These are phyloP conservation scores for Tor tambroides DNA, from an alignment of 2,113 vertebrate species.

Conservation along the genomic window DNA sequence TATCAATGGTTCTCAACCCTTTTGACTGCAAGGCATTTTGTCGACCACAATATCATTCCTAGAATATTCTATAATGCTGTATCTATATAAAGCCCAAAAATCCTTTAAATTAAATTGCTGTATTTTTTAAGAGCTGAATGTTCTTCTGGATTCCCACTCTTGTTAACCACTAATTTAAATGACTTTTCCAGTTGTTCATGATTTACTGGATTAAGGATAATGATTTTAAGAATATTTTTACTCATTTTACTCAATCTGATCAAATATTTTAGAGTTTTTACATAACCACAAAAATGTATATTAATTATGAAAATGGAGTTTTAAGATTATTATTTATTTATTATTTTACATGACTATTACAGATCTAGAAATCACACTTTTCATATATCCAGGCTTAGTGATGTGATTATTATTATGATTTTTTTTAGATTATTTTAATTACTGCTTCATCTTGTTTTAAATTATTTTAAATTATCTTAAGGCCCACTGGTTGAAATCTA, in stretches of 20 bases:
- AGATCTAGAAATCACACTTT: not conserved
- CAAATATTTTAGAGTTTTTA: no score
- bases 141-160: not conserved
- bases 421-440: not conserved
- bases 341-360: not conserved
- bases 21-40: not conserved
- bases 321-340: not conserved
- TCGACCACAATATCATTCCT: not conserved
- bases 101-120: not conserved
- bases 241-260: not conserved
- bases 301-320: not conserved
- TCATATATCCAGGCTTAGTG: no score
- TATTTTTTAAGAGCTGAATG: not conserved
- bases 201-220: not conserved
- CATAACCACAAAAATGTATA: not conserved
- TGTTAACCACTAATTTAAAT: not conserved
- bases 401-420: not conserved
- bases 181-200: not conserved
- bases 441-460: not conserved
- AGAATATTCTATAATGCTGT: not conserved
- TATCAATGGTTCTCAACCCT: not conserved
- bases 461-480: not conserved
- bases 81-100: not conserved
- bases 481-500: not conserved
- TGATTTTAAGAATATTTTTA: not conserved